phyloP scores from a whole-genome alignment of 2,888 invertebrate genomes.

The Carpatolechia fugitivella region DNA sequence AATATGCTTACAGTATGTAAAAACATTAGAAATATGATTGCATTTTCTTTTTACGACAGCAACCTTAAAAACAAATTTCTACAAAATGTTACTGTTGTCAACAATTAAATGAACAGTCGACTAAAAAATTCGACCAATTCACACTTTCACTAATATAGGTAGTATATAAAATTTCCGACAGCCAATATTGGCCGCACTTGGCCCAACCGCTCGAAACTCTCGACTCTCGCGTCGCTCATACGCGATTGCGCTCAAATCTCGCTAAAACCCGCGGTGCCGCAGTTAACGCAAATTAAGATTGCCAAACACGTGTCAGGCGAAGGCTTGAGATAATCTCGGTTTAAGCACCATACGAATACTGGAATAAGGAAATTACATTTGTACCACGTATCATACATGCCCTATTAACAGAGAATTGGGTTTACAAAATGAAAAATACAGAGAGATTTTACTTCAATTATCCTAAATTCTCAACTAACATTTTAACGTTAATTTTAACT shows the following conservation, averaged over 20 bases:
- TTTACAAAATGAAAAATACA: no score
- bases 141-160: no score
- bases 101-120: no score
- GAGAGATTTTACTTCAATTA: no score
- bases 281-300: constrained; percentile 24
- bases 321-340: constrained; percentile 18
- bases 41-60: neutral
- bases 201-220: neutral
- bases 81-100: no score
- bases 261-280: constrained; percentile 7
- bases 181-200: neutral
- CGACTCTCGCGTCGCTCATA: neutral
- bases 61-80: no score
- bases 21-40: no score
- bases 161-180: neutral
- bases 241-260: constrained; percentile 13
- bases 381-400: neutral
- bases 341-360: constrained; percentile 6
- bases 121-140: no score
- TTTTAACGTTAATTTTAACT: no score
- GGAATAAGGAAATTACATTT: neutral
- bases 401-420: no score
- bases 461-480: no score
- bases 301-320: constrained; percentile 22
- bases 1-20: neutral